Conservation (phyloP, 2,888 invertebrate species). For the Polylopha cassiicola region DNA sequence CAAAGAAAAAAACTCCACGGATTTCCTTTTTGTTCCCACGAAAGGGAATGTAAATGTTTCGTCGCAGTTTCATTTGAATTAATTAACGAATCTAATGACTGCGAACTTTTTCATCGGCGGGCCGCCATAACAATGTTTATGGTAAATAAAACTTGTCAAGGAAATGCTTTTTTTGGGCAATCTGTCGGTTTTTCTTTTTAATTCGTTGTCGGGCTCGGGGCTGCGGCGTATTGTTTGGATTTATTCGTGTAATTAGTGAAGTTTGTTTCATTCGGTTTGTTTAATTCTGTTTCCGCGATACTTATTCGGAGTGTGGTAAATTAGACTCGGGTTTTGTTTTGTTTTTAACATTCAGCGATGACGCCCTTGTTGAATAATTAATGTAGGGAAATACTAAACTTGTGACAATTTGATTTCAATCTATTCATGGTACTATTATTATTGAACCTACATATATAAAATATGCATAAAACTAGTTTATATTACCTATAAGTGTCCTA, state of each 20-base stretch:
- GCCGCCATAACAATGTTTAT: slow-evolving; percentile 70
- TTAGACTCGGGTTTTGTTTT: slow-evolving; percentile 39
- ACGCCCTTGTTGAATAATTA: no score
- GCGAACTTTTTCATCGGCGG: slow-evolving; percentile 68
- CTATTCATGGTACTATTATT: no score
- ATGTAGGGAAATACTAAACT: no score
- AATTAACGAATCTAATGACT: slow-evolving; percentile 75
- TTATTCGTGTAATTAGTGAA: slow-evolving; percentile 76
- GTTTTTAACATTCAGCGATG: slow-evolving; percentile 14
- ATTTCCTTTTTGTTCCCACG: slow-evolving; percentile 55
- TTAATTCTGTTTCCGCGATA: slow-evolving; percentile 61
- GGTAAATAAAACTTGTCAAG: slow-evolving; percentile 76
- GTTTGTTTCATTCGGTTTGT: slow-evolving; percentile 69
- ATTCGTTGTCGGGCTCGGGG: slow-evolving; percentile 60
- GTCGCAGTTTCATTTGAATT: slow-evolving; percentile 75
- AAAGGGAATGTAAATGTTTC: slow-evolving; percentile 68
- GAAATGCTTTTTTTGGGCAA: slow-evolving; percentile 68
- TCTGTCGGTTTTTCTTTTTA: slow-evolving; percentile 65
- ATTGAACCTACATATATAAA: no score
- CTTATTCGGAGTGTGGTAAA: slow-evolving; percentile 57
- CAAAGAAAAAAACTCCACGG: slow-evolving; percentile 44
- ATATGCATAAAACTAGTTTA: no score
- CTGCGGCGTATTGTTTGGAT: slow-evolving; percentile 65
- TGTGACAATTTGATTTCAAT: no score
- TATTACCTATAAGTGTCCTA: no score